Conservation (phyloP, 2,888 invertebrate species). For the Villa cingulata region DNA sequence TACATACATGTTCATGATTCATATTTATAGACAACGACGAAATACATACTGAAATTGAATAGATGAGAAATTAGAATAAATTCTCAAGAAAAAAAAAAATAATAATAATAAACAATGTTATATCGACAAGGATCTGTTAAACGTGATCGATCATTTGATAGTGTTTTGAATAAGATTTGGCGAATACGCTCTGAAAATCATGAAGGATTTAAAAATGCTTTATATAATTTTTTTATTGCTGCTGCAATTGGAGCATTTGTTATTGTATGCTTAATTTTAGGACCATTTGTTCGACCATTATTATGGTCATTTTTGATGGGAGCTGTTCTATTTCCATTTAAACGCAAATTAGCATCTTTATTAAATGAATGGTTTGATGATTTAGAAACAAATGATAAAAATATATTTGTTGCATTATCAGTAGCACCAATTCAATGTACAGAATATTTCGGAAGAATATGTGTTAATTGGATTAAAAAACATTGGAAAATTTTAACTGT, state of each 20-base stretch:
- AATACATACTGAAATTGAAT: no score
- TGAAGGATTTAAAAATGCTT: conserved; percentile 32
- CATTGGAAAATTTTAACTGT: conserved; percentile 49
- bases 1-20: no score
- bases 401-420: conserved; percentile 44
- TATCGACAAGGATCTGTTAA: conserved; percentile 9
- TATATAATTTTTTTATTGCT: conserved; percentile 34
- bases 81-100: no score
- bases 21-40: no score
- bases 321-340: conserved; percentile 93
- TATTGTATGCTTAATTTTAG: conserved; percentile 70
- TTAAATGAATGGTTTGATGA: conserved; percentile 67
- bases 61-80: no score
- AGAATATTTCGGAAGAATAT: conserved; percentile 58
- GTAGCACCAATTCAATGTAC: conserved; percentile 62
- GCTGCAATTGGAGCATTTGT: conserved; percentile 31
- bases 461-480: conserved; percentile 55
- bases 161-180: conserved; percentile 30
- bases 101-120: no score
- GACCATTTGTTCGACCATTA: conserved; percentile 85
- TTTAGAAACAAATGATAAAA: conserved; percentile 51
- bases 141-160: conserved; percentile 34
- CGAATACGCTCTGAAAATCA: conserved; percentile 30
- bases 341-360: conserved; percentile 60
- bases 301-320: conserved; percentile 94